Conservation (phyloP, 2,888 invertebrate species). For the Odontomyia ornata region DNA sequence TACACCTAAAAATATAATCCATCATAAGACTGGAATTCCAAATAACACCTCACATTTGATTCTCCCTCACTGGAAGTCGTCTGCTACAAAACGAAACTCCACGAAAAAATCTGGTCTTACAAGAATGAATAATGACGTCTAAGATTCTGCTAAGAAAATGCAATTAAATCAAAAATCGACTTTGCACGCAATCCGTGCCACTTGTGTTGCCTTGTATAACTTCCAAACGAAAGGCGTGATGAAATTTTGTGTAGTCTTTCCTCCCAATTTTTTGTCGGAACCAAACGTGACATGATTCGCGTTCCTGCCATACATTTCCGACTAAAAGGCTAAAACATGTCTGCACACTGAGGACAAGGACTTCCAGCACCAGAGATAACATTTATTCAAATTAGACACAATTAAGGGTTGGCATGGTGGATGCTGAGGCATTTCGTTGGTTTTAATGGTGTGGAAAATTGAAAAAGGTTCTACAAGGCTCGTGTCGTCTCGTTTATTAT, state of each 20-base stretch:
- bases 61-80: no score
- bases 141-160: constrained; percentile 25
- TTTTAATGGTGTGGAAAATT: constrained; percentile 22
- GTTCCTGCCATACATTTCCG: background rate
- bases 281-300: background rate
- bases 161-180: constrained; percentile 36
- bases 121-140: constrained; percentile 31
- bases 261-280: background rate
- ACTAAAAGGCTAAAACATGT: background rate
- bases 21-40: no score
- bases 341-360: background rate
- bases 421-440: background rate
- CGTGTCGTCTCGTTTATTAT: background rate
- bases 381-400: constrained; percentile 29
- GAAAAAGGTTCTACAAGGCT: background rate
- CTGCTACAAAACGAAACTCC: no score
- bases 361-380: constrained; percentile 3
- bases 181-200: constrained; percentile 32
- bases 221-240: background rate
- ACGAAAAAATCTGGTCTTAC: background rate
- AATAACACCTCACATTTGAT: no score
- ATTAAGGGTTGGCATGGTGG: constrained; percentile 8
- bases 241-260: background rate
- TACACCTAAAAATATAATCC: no score
- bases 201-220: background rate